Evolutionary conservation across 2,113 vertebrate species (phyloP).

Genomic region (Petaurus breviceps): DNA sequence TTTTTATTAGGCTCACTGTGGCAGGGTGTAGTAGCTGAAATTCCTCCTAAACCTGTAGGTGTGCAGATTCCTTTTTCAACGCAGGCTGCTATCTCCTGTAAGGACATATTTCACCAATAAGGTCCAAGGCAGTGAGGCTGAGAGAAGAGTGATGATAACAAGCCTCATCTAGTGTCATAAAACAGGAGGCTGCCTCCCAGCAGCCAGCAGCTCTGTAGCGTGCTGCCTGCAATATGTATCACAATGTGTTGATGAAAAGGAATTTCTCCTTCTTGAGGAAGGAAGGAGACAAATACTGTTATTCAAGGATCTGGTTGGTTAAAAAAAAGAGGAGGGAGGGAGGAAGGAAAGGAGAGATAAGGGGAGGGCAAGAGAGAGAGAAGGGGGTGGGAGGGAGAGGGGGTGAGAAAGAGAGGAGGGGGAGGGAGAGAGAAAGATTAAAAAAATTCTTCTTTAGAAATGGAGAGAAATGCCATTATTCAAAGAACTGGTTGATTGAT

Average conservation of each 20-base stretch:
- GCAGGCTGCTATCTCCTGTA: conserved; percentile 36
- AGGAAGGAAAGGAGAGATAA: neutral
- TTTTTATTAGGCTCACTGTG: conserved; percentile 42
- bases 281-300: neutral
- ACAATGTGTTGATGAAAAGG: neutral
- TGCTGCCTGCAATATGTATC: neutral
- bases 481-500: neutral
- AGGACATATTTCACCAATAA: conserved; percentile 9
- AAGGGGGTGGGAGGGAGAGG: neutral
- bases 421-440: neutral
- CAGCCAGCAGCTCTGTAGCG: neutral
- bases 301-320: neutral
- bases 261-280: conserved; percentile 18
- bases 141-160: conserved; percentile 22
- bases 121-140: neutral
- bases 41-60: conserved; percentile 43
- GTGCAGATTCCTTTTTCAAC: conserved; percentile 48
- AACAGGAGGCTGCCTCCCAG: neutral
- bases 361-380: neutral
- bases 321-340: neutral
- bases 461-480: neutral
- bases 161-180: neutral
- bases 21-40: conserved; percentile 38
- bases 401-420: no score
- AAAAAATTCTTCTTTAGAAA: neutral